phyloP scores from a whole-genome alignment of 1,140 invertebrate genomes.

The Drepana arcuata region DNA sequence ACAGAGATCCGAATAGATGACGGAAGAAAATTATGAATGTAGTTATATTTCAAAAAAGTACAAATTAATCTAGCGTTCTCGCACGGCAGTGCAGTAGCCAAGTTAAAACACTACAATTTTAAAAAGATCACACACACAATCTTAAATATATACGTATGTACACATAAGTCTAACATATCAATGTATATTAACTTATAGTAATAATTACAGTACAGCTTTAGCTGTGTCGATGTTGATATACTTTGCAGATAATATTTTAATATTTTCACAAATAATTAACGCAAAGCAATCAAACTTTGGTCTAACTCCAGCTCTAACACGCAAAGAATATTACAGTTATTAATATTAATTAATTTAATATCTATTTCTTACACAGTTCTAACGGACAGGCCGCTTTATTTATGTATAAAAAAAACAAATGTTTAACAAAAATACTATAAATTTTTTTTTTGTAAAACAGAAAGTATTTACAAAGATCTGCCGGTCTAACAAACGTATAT shows the following conservation, averaged over 20 bases:
- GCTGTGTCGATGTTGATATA: conserved; percentile 28
- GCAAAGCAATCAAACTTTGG: conserved; percentile 71
- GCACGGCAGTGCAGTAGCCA: too few species aligned
- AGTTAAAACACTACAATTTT: conserved; percentile 1
- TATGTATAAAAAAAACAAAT: conserved; percentile 22
- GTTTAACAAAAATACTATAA: conserved; percentile 27
- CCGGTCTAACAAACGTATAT: conserved; percentile 48
- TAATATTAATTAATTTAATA: too few species aligned
- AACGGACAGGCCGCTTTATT: too few species aligned
- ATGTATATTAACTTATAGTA: conserved; percentile 4
- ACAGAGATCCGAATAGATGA: conserved; percentile 55
- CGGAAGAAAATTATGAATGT: too few species aligned
- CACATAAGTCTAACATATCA: conserved; percentile 18
- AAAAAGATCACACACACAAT: too few species aligned
- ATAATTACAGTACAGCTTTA: conserved; percentile 38
- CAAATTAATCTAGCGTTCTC: too few species aligned
- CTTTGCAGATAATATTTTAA: conserved; percentile 40
- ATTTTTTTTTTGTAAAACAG: conserved; percentile 17
- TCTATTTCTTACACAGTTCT: too few species aligned
- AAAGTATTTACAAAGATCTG: conserved; percentile 66
- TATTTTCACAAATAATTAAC: conserved; percentile 32
- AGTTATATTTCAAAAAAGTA: too few species aligned
- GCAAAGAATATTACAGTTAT: conserved; percentile 13
- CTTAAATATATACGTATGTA: too few species aligned
- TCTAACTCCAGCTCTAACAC: conserved; percentile 70